Evolutionary conservation across 1,140 invertebrate species (phyloP), one percentile per base, ranked within the genome.

Genomic region (Popillia japonica): DNA sequence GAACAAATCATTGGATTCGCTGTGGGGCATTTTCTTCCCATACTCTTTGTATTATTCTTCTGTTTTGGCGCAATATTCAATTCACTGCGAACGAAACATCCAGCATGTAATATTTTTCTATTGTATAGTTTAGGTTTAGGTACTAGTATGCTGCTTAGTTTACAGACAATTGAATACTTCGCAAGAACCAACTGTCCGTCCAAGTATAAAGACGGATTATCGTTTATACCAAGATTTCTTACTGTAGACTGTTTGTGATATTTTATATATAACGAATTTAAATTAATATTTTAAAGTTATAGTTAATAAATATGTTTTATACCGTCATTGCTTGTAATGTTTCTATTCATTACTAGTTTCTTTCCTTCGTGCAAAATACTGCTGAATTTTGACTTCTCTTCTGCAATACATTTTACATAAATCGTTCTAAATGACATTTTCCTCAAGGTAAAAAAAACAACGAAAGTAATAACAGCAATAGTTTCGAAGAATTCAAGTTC

Each of bases 11-110:
- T 98, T 0, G 90, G 90, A 0, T 90, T 95, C 23, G 89, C 92
- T 0, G 93, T 97, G 55, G 90, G 93, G n/a, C 94, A 96, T 84
- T 97, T 97, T 86, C 97, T 95, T 83, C 97, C 97, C 0, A 91
- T 96, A 0, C 87, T 98, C 79, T 90, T 97, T 76, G 79, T 95
- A 0, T 81, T 91, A 55, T 96, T 96, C 82, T 90, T 90, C 0
- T 86, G 89, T 0, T 84, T 92, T 40, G 92, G 92, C 8, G 81
- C 91, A 0, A 10, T 89, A 0, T 81, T 92, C 78, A 77, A n/a
- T 22, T 41, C 55, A 10, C 44, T 72, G 14, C n/a, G 17, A 40
- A 76, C 44, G 8, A 76, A 64, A 42, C 27, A 61, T 14, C 27
- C 40, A 11, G 11, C 74, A 14, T 61, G 11, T 10, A 98, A 98